These are phyloP conservation scores for Gymnogyps californianus DNA, from an alignment of 2,113 vertebrate genomes.

Conservation along the genomic window DNA sequence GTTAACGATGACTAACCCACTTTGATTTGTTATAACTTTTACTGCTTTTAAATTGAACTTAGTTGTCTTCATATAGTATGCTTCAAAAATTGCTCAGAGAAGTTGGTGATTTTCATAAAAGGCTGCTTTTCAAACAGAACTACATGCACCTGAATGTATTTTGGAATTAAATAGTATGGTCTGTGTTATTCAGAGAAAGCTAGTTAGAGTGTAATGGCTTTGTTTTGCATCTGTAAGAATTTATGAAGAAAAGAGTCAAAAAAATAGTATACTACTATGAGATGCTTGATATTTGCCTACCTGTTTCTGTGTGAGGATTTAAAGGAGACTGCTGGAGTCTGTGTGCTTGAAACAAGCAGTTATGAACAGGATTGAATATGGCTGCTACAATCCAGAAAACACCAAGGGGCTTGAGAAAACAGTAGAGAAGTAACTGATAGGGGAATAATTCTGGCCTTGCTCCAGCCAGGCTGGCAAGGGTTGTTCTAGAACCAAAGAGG, in stretches of 20 bases:
- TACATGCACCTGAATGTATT: neutral
- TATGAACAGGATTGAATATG: neutral
- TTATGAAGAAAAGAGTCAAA: neutral
- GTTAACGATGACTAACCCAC: neutral
- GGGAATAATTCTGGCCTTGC: neutral
- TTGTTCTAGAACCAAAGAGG: neutral
- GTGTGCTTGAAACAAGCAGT: neutral
- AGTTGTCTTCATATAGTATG: neutral
- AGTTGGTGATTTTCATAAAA: neutral
- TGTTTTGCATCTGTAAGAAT: neutral
- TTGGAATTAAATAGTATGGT: neutral
- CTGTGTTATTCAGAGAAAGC: neutral
- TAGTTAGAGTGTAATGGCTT: neutral
- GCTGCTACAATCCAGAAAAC: neutral
- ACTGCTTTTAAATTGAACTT: neutral
- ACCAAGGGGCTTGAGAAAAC: neutral
- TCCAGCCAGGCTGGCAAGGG: neutral
- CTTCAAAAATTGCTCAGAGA: neutral
- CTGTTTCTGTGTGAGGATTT: neutral
- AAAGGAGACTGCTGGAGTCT: neutral
- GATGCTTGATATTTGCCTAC: neutral
- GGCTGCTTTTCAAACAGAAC: neutral
- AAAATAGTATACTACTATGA: neutral
- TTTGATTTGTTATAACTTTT: neutral
- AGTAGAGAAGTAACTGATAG: neutral